phyloP scores from a whole-genome alignment of 2,113 vertebrate species.

The Bettongia penicillata region DNA sequence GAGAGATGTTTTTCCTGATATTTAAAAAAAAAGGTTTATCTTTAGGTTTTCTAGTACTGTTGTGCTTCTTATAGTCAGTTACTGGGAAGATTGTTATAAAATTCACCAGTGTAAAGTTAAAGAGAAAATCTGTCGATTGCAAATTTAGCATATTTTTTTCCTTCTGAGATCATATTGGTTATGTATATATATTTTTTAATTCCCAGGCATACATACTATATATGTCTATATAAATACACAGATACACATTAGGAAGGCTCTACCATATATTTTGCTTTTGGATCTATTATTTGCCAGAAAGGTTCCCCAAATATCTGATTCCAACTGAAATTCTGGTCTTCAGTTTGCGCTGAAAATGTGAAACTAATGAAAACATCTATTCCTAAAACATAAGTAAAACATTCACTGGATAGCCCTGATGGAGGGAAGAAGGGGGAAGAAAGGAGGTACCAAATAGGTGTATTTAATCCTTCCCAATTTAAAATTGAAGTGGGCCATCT shows the following conservation, averaged over 20 bases:
- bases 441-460: slow-evolving; percentile 61
- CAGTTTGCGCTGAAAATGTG: background rate
- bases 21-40: background rate
- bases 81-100: background rate
- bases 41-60: background rate
- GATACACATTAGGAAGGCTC: background rate
- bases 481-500: slow-evolving; percentile 73
- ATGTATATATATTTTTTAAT: background rate
- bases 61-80: background rate
- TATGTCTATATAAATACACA: background rate
- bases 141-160: background rate
- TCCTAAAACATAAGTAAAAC: slow-evolving; percentile 44
- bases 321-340: slow-evolving; percentile 4
- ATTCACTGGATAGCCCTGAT: slow-evolving; percentile 11
- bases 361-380: slow-evolving; percentile 32
- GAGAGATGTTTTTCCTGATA: background rate
- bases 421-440: background rate
- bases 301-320: background rate
- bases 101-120: background rate
- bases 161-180: background rate
- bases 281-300: background rate
- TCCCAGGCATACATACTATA: background rate
- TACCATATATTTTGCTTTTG: background rate
- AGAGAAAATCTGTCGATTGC: background rate
- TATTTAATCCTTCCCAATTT: slow-evolving; percentile 83